Percentiles rank a stretch among this genome's conserved stretches.
Evolutionary conservation across 2,797 vertebrate genomes (phyloP).

Genomic region (Spatula clypeata): DNA sequence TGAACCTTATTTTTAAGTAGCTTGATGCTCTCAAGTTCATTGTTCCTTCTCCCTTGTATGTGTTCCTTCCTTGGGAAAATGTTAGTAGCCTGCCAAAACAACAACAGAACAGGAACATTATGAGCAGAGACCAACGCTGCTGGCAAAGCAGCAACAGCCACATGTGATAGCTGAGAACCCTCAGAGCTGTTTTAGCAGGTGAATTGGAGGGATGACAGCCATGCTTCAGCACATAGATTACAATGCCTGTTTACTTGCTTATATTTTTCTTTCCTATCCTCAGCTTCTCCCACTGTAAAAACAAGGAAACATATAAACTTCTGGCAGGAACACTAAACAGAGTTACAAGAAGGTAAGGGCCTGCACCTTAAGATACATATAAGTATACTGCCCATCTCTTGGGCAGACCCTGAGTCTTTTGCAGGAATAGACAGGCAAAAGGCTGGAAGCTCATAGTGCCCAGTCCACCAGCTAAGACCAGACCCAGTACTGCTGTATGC

Average conservation of each 20-base stretch:
- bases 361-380: neutral
- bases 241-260: neutral
- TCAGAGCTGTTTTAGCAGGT: neutral
- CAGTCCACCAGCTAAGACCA: neutral
- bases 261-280: neutral
- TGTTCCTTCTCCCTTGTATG: neutral
- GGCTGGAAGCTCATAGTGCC: rapidly evolving
- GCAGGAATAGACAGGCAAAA: neutral
- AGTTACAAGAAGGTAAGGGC: neutral
- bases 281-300: neutral
- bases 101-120: neutral
- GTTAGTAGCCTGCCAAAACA: constrained; percentile 18
- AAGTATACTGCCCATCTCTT: neutral
- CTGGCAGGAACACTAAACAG: neutral
- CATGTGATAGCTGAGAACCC: neutral
- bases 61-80: neutral
- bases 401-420: neutral
- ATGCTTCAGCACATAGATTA: neutral
- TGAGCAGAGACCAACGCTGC: neutral
- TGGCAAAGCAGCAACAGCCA: neutral
- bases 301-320: neutral
- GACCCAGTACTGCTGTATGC: rapidly evolving
- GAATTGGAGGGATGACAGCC: neutral
- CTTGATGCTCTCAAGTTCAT: neutral
- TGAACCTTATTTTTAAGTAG: constrained; percentile 6